Percentiles rank a stretch among this genome's conserved stretches.
Evolutionary conservation across 2,888 invertebrate genomes (phyloP).

Genomic region (Archips crataeganus): DNA sequence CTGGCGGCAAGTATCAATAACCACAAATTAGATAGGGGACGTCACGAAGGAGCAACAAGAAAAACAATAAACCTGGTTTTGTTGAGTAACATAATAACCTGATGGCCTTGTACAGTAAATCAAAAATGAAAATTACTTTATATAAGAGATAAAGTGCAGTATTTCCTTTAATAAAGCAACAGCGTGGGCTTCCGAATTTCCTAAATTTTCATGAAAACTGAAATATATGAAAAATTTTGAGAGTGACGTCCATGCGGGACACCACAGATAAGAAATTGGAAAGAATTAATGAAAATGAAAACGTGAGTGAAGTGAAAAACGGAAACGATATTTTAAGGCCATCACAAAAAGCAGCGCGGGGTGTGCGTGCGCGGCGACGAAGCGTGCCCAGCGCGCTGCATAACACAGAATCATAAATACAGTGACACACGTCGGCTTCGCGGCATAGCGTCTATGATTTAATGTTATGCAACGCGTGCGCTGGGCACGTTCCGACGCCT

Average conservation of each 20-base stretch:
- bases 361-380: no score
- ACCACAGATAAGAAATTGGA: constrained; percentile 23
- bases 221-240: constrained; percentile 30
- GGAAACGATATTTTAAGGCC: no score
- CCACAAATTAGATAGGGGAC: constrained; percentile 59
- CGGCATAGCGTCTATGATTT: no score
- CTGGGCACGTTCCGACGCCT: no score
- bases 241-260: constrained; percentile 40
- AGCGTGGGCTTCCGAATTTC: constrained; percentile 32
- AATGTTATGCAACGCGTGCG: no score
- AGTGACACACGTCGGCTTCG: no score
- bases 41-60: constrained; percentile 80
- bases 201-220: constrained; percentile 39
- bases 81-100: constrained; percentile 87
- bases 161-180: constrained; percentile 36
- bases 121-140: constrained; percentile 46
- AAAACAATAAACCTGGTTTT: constrained; percentile 86
- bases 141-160: constrained; percentile 34
- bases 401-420: no score
- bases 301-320: no score
- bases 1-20: constrained; percentile 45
- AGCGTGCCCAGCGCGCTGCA: no score
- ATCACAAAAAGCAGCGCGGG: no score
- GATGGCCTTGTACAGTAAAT: constrained; percentile 65
- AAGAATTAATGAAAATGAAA: not conserved